A percentile compares a stretch with the other conserved stretches of the same genome.
phyloP scores from a whole-genome alignment of 2,888 invertebrate species.

The Elysia crispata region DNA sequence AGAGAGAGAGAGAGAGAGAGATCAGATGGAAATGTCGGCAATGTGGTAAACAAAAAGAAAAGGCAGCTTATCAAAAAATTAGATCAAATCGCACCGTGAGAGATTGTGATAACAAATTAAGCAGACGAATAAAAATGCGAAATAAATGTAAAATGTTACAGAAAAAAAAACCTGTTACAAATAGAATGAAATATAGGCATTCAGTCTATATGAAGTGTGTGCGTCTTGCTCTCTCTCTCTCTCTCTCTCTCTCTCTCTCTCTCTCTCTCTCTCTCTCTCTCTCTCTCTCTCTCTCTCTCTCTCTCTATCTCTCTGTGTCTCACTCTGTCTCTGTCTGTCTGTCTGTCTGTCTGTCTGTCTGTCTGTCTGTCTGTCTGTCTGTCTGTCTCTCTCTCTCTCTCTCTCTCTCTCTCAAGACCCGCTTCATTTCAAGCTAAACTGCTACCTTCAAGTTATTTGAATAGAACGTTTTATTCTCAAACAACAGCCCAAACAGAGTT shows the following conservation, averaged over 20 bases:
- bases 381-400: not conserved
- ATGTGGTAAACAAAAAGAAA: too few species aligned
- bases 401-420: not conserved
- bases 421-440: not conserved
- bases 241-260: too few species aligned
- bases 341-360: not conserved
- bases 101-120: too few species aligned
- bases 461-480: not conserved
- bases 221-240: too few species aligned
- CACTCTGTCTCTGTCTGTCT: not conserved
- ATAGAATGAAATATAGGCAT: too few species aligned
- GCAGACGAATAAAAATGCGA: too few species aligned
- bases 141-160: too few species aligned
- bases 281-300: not conserved
- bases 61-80: too few species aligned
- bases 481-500: not conserved
- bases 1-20: not conserved
- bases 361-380: not conserved
- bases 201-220: too few species aligned
- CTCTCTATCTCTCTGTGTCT: not conserved
- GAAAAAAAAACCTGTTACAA: too few species aligned
- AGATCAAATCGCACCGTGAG: too few species aligned
- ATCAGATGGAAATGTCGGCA: not conserved
- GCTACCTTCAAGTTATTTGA: not conserved
- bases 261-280: too few species aligned